phyloP scores from a whole-genome alignment of 2,888 invertebrate genomes.

The Lottia gigantea region DNA sequence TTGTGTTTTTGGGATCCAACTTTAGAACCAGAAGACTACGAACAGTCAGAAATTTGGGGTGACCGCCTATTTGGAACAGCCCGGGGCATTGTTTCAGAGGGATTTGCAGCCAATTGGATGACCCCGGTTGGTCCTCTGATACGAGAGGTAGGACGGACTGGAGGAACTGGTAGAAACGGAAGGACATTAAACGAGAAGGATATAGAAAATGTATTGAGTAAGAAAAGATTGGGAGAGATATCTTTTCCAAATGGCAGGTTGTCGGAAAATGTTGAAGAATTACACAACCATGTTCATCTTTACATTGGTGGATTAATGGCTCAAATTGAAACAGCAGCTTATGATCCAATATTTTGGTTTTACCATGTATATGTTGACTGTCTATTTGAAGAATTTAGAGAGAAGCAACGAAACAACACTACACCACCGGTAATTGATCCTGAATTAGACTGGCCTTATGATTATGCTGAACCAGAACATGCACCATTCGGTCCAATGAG shows the following conservation, averaged over 20 bases:
- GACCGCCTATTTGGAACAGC: slow-evolving; percentile 48
- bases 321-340: slow-evolving; percentile 35
- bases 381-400: slow-evolving; percentile 36
- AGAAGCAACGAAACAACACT: slow-evolving; percentile 24
- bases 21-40: slow-evolving; percentile 40
- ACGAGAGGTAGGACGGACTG: slow-evolving; percentile 27
- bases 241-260: slow-evolving; percentile 40
- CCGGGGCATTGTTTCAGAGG: slow-evolving; percentile 41
- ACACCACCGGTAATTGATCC: slow-evolving; percentile 10
- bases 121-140: slow-evolving; percentile 31
- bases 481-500: slow-evolving; percentile 42
- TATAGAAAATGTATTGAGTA: slow-evolving; percentile 34
- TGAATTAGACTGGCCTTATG: slow-evolving; percentile 25
- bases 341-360: slow-evolving; percentile 42
- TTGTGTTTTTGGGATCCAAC: slow-evolving; percentile 58
- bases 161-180: slow-evolving; percentile 18
- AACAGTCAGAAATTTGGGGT: slow-evolving; percentile 45
- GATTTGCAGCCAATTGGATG: slow-evolving; percentile 43
- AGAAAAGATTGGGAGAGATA: slow-evolving; percentile 31
- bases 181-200: slow-evolving; percentile 40
- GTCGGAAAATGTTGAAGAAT: slow-evolving; percentile 42
- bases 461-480: slow-evolving; percentile 30
- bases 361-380: slow-evolving; percentile 39
- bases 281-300: slow-evolving; percentile 51
- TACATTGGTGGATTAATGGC: slow-evolving; percentile 44